Percentiles rank a stretch among this genome's conserved stretches.
Evolutionary conservation across 2,888 invertebrate species (phyloP).

Genomic region (Leucoma salicis): DNA sequence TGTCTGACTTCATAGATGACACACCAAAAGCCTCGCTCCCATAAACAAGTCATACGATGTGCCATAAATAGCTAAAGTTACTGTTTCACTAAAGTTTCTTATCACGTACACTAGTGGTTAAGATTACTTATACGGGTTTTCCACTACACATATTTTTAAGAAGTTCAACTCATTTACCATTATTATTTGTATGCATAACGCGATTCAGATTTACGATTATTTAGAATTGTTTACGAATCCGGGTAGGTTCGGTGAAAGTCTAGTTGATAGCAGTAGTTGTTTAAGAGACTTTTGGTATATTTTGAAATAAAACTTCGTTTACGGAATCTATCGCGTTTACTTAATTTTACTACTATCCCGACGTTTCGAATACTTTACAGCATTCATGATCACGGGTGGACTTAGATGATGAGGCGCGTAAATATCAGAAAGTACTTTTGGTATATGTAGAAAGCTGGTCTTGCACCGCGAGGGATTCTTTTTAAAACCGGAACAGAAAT

Average conservation of each 20-base stretch:
- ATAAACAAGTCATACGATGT: constrained; percentile 4
- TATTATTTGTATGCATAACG: constrained; percentile 57
- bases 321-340: no score
- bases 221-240: constrained; percentile 43
- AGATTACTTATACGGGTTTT: constrained; percentile 66
- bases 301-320: no score
- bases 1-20: constrained; percentile 8
- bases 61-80: constrained; percentile 18
- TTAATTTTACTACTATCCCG: no score
- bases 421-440: no score
- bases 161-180: constrained; percentile 40
- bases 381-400: no score
- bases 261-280: neutral
- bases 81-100: constrained; percentile 52
- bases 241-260: constrained; percentile 37
- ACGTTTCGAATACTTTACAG: no score
- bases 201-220: constrained; percentile 68
- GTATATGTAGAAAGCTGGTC: no score
- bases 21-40: constrained; percentile 1
- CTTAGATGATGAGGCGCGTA: no score
- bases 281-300: no score
- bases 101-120: constrained; percentile 72
- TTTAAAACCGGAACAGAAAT: no score
- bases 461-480: no score
- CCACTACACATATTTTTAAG: constrained; percentile 39